These are phyloP conservation scores for Anastatus disparis DNA, from an alignment of 1,140 invertebrate species.

Conservation along the genomic window DNA sequence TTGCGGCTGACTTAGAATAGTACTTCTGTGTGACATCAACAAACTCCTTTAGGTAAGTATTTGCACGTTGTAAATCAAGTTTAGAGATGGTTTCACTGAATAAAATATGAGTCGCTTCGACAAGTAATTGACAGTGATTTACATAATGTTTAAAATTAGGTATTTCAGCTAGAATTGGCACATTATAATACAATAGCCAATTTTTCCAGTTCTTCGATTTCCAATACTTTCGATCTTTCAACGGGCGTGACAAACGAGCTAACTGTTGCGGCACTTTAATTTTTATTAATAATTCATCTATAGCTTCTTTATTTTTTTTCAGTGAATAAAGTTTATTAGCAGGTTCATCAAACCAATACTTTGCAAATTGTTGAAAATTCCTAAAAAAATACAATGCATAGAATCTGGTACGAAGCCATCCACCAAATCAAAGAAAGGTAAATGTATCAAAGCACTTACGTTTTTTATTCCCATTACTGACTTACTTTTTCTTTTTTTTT, in stretches of 20 bases:
- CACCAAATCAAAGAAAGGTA: constrained; percentile 13
- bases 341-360: constrained; percentile 17
- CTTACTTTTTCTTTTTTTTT: background rate
- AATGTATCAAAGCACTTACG: background rate
- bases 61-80: background rate
- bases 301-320: background rate
- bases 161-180: background rate
- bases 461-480: background rate
- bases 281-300: background rate
- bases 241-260: background rate
- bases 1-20: too few relatives aligned
- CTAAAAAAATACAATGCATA: background rate
- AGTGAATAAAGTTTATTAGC: background rate
- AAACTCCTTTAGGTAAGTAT: too few relatives aligned
- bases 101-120: background rate
- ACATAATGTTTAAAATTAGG: background rate
- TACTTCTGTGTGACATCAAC: too few relatives aligned
- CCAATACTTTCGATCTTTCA: background rate
- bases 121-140: background rate
- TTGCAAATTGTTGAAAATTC: constrained; percentile 1
- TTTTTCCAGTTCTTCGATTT: too few relatives aligned
- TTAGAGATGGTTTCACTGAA: background rate
- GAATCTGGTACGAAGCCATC: constrained; percentile 17
- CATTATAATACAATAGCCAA: too few relatives aligned
- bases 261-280: background rate